These are phyloP conservation scores for Sylvia borin DNA, from an alignment of 2,797 vertebrate genomes.

Conservation along the genomic window DNA sequence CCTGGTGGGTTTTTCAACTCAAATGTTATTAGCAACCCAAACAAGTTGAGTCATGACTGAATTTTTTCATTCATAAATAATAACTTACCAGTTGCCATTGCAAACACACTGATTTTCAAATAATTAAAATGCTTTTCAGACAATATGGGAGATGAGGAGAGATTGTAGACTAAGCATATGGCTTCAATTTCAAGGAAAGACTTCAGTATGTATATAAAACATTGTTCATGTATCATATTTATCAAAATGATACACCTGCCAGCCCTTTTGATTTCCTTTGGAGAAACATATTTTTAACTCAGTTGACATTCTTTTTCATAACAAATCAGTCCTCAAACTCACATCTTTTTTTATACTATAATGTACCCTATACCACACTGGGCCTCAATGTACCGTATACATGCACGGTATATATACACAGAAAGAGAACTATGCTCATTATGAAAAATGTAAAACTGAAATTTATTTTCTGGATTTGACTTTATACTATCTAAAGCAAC, in stretches of 20 bases:
- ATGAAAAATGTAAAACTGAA: neutral
- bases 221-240: neutral
- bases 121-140: slow-evolving; percentile 32
- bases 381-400: neutral
- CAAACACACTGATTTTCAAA: slow-evolving; percentile 10
- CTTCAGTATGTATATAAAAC: neutral
- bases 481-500: neutral
- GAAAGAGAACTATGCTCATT: neutral
- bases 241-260: neutral
- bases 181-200: neutral
- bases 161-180: neutral
- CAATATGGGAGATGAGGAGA: slow-evolving; percentile 2
- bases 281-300: neutral
- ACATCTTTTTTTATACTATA: neutral
- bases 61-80: slow-evolving; percentile 39
- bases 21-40: slow-evolving; percentile 25
- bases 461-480: neutral
- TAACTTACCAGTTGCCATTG: neutral
- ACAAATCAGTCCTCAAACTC: neutral
- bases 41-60: slow-evolving; percentile 31
- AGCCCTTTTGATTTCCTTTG: neutral
- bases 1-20: neutral
- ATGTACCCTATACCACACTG: neutral
- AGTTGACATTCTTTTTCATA: neutral
- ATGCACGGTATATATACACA: rapidly evolving